These are phyloP conservation scores for Channallabes apus DNA, from an alignment of 2,797 vertebrate genomes.

Conservation along the genomic window DNA sequence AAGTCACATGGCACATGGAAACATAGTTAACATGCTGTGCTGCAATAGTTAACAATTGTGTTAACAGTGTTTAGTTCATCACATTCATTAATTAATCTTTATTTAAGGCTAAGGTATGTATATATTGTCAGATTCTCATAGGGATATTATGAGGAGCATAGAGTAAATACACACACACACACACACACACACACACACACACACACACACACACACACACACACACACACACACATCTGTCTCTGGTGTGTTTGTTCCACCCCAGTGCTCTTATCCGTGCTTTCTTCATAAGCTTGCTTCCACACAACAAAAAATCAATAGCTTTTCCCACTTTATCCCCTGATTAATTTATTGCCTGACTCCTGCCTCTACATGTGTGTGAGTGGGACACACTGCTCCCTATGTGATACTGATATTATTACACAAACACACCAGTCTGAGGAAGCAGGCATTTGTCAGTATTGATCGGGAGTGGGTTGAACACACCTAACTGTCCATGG, in stretches of 20 bases:
- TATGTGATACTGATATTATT: conserved; percentile 70
- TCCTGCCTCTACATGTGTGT: conserved; percentile 41
- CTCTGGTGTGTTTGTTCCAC: conserved; percentile 47
- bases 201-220: conserved; percentile 29
- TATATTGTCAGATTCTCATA: neutral
- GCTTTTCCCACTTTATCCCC: conserved; percentile 57
- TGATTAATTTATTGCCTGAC: conserved; percentile 57
- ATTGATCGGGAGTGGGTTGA: conserved; percentile 54
- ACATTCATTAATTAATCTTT: too few species aligned
- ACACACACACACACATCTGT: conserved; percentile 35
- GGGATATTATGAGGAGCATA: conserved; percentile 3
- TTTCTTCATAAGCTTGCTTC: conserved; percentile 51
- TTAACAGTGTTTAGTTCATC: too few species aligned
- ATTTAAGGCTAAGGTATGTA: too few species aligned
- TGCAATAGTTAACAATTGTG: too few species aligned
- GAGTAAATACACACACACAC: neutral
- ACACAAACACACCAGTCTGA: conserved; percentile 66
- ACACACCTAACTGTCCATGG: conserved; percentile 64
- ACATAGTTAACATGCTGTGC: too few species aligned
- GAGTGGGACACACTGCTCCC: conserved; percentile 42
- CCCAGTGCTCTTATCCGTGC: conserved; percentile 38
- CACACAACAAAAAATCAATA: conserved; percentile 59
- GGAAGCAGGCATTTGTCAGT: conserved; percentile 67
- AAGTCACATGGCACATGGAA: too few species aligned
- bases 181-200: conserved; percentile 31